Percentiles rank a stretch among this genome's conserved stretches.
These are phyloP conservation scores for Aegithalos caudatus DNA, from an alignment of 2,113 vertebrate genomes.

Conservation along the genomic window DNA sequence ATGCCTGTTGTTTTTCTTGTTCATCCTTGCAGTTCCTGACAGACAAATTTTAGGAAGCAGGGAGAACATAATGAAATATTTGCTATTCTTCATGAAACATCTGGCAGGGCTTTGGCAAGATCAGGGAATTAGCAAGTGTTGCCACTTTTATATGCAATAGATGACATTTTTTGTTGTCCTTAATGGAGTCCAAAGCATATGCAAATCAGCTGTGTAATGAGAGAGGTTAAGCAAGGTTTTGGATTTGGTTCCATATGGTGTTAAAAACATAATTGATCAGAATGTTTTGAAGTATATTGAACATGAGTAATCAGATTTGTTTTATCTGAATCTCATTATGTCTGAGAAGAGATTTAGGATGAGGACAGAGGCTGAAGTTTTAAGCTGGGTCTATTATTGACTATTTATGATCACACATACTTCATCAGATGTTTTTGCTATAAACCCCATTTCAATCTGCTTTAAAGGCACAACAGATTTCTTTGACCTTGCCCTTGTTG, in stretches of 20 bases:
- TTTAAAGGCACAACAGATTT: not conserved
- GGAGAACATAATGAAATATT: constrained; percentile 36
- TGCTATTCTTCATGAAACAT: constrained; percentile 37
- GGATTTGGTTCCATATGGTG: constrained; percentile 22
- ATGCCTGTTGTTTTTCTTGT: not conserved
- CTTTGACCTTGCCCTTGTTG: not conserved
- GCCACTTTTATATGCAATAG: not conserved
- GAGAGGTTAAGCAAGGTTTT: constrained; percentile 40
- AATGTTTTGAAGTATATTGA: constrained; percentile 44
- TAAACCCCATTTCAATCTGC: not conserved
- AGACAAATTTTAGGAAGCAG: constrained; percentile 17
- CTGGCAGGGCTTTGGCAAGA: constrained; percentile 50
- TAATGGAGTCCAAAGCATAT: constrained; percentile 24
- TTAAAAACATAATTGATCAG: constrained; percentile 30
- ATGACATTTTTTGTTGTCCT: constrained; percentile 27
- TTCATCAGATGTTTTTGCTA: constrained; percentile 1
- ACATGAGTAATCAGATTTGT: not conserved
- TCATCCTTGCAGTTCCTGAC: constrained; percentile 4
- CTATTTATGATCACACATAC: constrained; percentile 7
- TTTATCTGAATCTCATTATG: constrained; percentile 22
- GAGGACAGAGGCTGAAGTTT: not conserved
- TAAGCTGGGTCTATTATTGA: not conserved
- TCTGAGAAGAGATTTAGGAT: constrained; percentile 21
- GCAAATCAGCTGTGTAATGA: constrained; percentile 38
- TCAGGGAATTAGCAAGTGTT: constrained; percentile 24